Evolutionary conservation across 2,888 invertebrate species (phyloP).

Genomic region (Drosophila melanocephala): DNA sequence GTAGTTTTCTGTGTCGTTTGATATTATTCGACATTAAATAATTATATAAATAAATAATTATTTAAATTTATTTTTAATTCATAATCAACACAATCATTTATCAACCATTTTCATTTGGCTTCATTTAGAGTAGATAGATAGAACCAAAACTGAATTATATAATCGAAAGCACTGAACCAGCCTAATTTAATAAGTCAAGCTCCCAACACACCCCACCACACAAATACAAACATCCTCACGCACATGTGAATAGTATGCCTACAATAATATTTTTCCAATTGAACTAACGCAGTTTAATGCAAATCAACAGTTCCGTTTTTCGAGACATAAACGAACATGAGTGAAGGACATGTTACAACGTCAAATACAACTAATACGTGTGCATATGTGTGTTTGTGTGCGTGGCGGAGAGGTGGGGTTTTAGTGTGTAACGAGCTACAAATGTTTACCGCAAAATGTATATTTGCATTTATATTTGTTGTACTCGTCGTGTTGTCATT

Average conservation of each 20-base stretch:
- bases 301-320: slow-evolving; percentile 76
- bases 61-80: slow-evolving; percentile 1
- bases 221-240: slow-evolving; percentile 6
- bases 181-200: slow-evolving; percentile 76
- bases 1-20: neutral
- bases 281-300: slow-evolving; percentile 70
- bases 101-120: slow-evolving; percentile 72
- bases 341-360: slow-evolving; percentile 25
- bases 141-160: slow-evolving; percentile 23
- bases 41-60: too few relatives aligned
- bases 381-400: slow-evolving; percentile 21
- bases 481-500: slow-evolving; percentile 56
- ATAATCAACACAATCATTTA: slow-evolving; percentile 47
- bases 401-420: neutral
- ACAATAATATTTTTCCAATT: slow-evolving; percentile 70
- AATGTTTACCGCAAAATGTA: slow-evolving; percentile 73
- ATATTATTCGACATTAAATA: neutral
- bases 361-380: slow-evolving; percentile 34
- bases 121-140: slow-evolving; percentile 31
- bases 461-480: slow-evolving; percentile 74
- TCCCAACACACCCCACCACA: slow-evolving; percentile 13
- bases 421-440: slow-evolving; percentile 69
- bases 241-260: slow-evolving; percentile 2
- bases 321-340: slow-evolving; percentile 39
- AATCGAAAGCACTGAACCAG: slow-evolving; percentile 54